phyloP scores from a whole-genome alignment of 1,140 invertebrate genomes.

The Scaptomyza hsui region DNA sequence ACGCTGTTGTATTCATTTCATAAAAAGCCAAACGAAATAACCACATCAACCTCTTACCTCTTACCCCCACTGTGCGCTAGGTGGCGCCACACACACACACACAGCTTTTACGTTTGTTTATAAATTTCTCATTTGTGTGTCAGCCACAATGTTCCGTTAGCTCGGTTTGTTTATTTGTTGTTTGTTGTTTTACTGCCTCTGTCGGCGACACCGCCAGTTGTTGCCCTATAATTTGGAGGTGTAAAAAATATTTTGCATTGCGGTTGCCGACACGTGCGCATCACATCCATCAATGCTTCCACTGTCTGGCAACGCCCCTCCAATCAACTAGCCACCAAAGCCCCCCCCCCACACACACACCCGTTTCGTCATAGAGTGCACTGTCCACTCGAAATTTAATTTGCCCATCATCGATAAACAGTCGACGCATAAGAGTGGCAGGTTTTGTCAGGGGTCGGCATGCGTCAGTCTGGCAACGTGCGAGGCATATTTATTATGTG shows the following conservation, averaged over 20 bases:
- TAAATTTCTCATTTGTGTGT: constrained; percentile 46
- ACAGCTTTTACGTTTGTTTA: constrained; percentile 42
- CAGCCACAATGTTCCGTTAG: constrained; percentile 61
- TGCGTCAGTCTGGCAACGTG: constrained; percentile 21
- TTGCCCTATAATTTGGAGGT: constrained; percentile 65
- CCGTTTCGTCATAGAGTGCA: background rate
- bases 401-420: constrained; percentile 78
- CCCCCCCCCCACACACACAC: constrained; percentile 2
- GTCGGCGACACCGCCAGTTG: background rate
- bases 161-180: constrained; percentile 66
- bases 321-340: background rate
- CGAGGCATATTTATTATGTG: constrained; percentile 50
- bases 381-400: constrained; percentile 66
- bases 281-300: constrained; percentile 63
- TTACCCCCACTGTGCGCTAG: background rate
- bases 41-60: background rate
- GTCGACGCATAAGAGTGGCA: constrained; percentile 24
- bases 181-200: constrained; percentile 32
- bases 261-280: constrained; percentile 69
- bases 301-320: constrained; percentile 11
- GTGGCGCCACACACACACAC: constrained; percentile 21
- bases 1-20: constrained; percentile 38
- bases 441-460: constrained; percentile 1
- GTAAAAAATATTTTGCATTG: constrained; percentile 75
- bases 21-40: constrained; percentile 21